phyloP scores from a whole-genome alignment of 2,113 vertebrate genomes.

The Acrocephalus arundinaceus region DNA sequence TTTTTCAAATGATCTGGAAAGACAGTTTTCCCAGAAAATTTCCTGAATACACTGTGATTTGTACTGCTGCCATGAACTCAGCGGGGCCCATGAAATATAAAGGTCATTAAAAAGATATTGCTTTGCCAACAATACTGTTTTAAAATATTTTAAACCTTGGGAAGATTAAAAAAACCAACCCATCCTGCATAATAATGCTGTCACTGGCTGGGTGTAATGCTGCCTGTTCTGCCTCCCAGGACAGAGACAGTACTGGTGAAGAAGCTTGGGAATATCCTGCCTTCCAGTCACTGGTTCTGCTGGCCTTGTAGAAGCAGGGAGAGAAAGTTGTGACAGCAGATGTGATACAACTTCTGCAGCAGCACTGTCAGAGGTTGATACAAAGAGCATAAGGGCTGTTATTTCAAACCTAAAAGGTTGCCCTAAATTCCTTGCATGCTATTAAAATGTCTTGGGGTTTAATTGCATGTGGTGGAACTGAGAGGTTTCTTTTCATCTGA shows the following conservation, averaged over 20 bases:
- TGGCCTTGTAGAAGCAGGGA: not conserved
- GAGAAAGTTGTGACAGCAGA: not conserved
- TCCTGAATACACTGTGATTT: not conserved
- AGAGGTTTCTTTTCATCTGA: slow-evolving; percentile 25
- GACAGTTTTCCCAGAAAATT: not conserved
- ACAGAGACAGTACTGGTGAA: not conserved
- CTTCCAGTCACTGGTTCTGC: not conserved
- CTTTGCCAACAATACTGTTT: not conserved
- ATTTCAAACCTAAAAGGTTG: not conserved
- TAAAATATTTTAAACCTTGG: not conserved
- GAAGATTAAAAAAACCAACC: not conserved
- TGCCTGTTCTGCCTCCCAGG: not conserved
- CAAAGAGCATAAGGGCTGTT: not conserved
- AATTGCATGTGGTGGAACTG: not conserved
- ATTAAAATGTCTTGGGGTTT: not conserved
- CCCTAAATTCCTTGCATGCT: not conserved
- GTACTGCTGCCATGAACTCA: not conserved
- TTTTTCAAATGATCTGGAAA: not conserved
- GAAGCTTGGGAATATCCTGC: not conserved
- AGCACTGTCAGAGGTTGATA: not conserved
- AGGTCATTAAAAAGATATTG: not conserved
- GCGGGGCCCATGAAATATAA: not conserved
- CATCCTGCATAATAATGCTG: not conserved
- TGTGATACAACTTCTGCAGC: not conserved
- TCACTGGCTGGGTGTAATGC: not conserved